Base-by-base conservation (phyloP, 2,797 vertebrate genomes). In the Parauchenoglanis ngamensis region DNA sequence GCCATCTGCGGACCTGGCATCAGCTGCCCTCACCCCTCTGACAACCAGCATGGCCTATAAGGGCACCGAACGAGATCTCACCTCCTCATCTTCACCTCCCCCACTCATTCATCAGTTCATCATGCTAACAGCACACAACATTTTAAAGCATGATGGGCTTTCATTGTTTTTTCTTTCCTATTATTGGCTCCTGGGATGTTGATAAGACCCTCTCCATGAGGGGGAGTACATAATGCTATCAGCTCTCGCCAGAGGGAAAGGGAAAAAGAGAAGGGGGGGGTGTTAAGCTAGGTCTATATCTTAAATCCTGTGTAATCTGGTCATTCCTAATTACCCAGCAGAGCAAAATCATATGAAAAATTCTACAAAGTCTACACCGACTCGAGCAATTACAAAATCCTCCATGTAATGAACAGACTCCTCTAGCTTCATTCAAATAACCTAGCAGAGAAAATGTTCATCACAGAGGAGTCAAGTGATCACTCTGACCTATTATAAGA, bases 1-100 rank as follows among this genome's bases (percentile, higher is more conserved):
- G 89, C 89, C 90, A 90, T 91, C 90, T 91, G 88, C 23, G 65
- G 85, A 78, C 85, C 87, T 90, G 89, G 85, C 88, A 88, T 86
- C 86, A 76, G 85, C 87, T 87, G 87, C 76, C 76, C 65, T 85
- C 57, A 10, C 25, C 84, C 49, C 25, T 77, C 57, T 85, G 56
- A 31, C 83, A 35, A 87, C 57, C 83, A 87, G 83, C 63, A 65
- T 56, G 19, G 31, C 54, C 40, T 63, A 23, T n/a, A 59, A 77
- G 46, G 70, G 35, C 59, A 79, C 56, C 10, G 23, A 78, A 5
- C 73, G 88, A 84, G 83, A 80, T 89, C 72, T 68, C 83, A 90
- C 12, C 88, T 91, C 40, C 65, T 86, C 85, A 68, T 90, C 88
- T 77, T 85, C 73, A 67, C 86, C 56, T 31, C 68, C 67, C 67